Base-by-base conservation (phyloP, 2,113 vertebrate genomes). In the Microtus pennsylvanicus region DNA sequence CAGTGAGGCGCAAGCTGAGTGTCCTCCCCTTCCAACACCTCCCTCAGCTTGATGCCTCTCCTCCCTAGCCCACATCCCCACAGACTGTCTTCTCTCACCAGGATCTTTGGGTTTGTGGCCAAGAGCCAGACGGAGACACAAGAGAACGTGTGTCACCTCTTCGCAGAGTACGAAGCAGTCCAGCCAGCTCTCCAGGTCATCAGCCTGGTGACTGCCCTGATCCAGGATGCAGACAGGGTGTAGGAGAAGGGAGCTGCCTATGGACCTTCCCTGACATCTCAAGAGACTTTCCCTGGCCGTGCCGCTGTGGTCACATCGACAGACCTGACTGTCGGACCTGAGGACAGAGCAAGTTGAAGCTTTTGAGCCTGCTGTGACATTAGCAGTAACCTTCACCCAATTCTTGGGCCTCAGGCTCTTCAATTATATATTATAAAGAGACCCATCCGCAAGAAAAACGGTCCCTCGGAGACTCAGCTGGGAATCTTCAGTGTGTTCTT, bases 91-190 rank as follows among this genome's bases (percentile, higher is more conserved):
- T 98, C 83, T 90, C 80, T 89, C 52, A 85, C 89, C 98, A 99
- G 99, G 95, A 99, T 99, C 97, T 99, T 99, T 65, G 99, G 99
- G 69, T 99, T 99, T 1, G 99, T 99, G 96, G 99, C 99, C 82
- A 99, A 99, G 97, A 99, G 97, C 89, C 98, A 98, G 63, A 98
- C 98, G 0, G 98, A 99, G 8, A 91, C 98, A 0, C 94, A 96
- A 28, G 99, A 99, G 97, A 99, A 99, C 2, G 96, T 99, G 8
- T 99, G 99, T 94, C 99, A 99, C 96, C 98, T 99, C 87, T 99
- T 99, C 52, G 99, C 99, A 0, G 99, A 99, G 80, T 99, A 99
- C 0, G 99, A 99, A 93, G 19, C 97, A 0, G 97, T 98, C 83
- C 99, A 99, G 97, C 98, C 99, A 0, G 97, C 98, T 78, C 98